Conservation (phyloP, 2,888 invertebrate species). For the Saturnia pavonia region DNA sequence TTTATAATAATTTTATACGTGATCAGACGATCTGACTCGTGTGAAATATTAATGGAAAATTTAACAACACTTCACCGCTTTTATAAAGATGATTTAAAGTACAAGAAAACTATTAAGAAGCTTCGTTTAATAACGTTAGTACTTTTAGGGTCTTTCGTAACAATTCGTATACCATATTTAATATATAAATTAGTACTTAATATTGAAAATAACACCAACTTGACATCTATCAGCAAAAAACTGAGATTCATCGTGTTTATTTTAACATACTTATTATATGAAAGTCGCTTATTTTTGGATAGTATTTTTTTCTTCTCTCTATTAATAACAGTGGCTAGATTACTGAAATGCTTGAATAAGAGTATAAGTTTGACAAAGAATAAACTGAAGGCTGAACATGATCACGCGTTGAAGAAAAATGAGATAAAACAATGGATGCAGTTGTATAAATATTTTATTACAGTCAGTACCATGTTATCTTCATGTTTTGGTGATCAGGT, state of each 20-base stretch:
- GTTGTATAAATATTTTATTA: not conserved
- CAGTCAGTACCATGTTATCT: not conserved
- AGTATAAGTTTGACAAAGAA: not conserved
- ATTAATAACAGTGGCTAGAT: not conserved
- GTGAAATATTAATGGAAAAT: not conserved
- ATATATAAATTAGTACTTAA: not conserved
- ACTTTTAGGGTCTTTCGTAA: not conserved
- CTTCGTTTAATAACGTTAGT: not conserved
- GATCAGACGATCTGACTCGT: not conserved
- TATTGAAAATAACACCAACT: not conserved
- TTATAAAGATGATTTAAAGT: not conserved
- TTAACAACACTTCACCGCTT: not conserved
- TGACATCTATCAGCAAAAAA: not conserved
- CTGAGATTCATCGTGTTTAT: not conserved
- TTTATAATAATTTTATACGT: not conserved
- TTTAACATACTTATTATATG: not conserved
- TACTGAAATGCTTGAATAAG: slow-evolving; percentile 1
- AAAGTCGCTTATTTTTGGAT: not conserved
- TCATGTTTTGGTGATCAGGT: slow-evolving; percentile 6
- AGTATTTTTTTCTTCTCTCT: not conserved
- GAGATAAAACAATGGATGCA: slow-evolving; percentile 1
- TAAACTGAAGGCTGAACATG: not conserved
- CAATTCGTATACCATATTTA: not conserved
- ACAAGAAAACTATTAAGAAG: not conserved
- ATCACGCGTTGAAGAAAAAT: not conserved